A percentile compares a stretch with the other conserved stretches of the same genome.
Conservation (phyloP, 1,140 invertebrate genomes). For the Drosophila asahinai region DNA sequence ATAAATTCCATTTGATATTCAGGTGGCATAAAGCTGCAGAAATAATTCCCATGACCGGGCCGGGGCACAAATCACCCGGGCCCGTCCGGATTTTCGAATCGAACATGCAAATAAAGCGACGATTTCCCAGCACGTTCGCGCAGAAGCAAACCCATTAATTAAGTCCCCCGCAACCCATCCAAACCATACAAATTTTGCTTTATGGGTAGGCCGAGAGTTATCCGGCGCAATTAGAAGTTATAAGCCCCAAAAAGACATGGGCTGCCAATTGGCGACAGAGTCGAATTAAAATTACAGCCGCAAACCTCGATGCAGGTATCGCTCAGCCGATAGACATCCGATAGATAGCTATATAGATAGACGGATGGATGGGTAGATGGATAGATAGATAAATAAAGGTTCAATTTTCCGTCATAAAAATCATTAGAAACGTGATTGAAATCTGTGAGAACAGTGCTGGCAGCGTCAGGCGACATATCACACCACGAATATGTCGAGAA, state of each 20-base stretch:
- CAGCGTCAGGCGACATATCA: constrained; percentile 67
- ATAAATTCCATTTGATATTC: constrained; percentile 76
- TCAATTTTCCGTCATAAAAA: constrained; percentile 80
- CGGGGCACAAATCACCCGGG: constrained; percentile 57
- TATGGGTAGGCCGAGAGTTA: constrained; percentile 49
- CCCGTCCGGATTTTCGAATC: constrained; percentile 34
- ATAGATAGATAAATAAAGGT: constrained; percentile 72
- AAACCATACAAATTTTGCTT: constrained; percentile 55
- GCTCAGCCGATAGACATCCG: constrained; percentile 23
- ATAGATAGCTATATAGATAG: constrained; percentile 29
- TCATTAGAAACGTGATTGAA: constrained; percentile 79
- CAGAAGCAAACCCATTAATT: constrained; percentile 70
- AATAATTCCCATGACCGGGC: constrained; percentile 75
- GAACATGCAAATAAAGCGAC: constrained; percentile 67
- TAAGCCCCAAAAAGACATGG: constrained; percentile 40
- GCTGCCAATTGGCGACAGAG: constrained; percentile 57
- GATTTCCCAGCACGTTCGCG: constrained; percentile 77
- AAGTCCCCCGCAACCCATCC: constrained; percentile 34
- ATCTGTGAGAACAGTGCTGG: constrained; percentile 61
- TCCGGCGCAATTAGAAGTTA: constrained; percentile 66
- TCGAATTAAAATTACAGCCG: constrained; percentile 73
- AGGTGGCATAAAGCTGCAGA: constrained; percentile 68
- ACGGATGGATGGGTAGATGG: constrained; percentile 35
- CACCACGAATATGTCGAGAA: constrained; percentile 65
- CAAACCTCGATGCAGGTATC: constrained; percentile 28